Evolutionary conservation across 2,888 invertebrate genomes (phyloP), one percentile per base, ranked within the genome.

Genomic region (Disparrhopalites patrizii): DNA sequence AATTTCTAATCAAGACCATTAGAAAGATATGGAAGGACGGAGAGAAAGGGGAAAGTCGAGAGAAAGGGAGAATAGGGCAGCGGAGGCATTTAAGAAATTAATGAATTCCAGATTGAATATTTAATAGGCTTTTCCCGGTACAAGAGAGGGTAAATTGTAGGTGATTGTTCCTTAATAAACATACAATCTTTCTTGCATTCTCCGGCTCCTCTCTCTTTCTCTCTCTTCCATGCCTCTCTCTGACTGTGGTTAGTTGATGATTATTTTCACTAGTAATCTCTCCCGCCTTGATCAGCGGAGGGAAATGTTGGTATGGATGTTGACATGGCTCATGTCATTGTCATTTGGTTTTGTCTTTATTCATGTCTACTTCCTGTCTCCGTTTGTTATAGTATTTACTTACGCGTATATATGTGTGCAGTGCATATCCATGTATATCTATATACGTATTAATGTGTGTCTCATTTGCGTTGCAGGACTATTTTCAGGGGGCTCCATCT

Each of bases 401-500:
- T 36, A 36, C 15, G 38, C 10, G n/a, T n/a, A n/a, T n/a, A n/a
- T n/a, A n/a, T n/a, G n/a, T n/a, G n/a, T n/a, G n/a, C n/a, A n/a
- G n/a, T n/a, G n/a, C n/a, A n/a, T n/a, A n/a, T n/a, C n/a, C n/a
- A n/a, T n/a, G n/a, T n/a, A n/a, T n/a, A n/a, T 47, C 20, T n/a
- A 7, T 47, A 18, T 47, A n/a, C 20, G n/a, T n/a, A 36, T 36
- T 36, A 23, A 47, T 28, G 25, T 27, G n/a, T n/a, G n/a, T n/a
- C n/a, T n/a, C n/a, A n/a, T n/a, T n/a, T n/a, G n/a, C n/a, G n/a
- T 7, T 47, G 15, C 55, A 70, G 70, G 70, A 15, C 50, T 70
- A 33, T 62, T 70, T 18, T 68, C 68, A 31, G 70, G 70, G 20
- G 68, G 70, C 52, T 68, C 73, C 31, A 73, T 71, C 28, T 75